Conservation (phyloP, 2,888 invertebrate species). For the Eugnorisma glareosa region DNA sequence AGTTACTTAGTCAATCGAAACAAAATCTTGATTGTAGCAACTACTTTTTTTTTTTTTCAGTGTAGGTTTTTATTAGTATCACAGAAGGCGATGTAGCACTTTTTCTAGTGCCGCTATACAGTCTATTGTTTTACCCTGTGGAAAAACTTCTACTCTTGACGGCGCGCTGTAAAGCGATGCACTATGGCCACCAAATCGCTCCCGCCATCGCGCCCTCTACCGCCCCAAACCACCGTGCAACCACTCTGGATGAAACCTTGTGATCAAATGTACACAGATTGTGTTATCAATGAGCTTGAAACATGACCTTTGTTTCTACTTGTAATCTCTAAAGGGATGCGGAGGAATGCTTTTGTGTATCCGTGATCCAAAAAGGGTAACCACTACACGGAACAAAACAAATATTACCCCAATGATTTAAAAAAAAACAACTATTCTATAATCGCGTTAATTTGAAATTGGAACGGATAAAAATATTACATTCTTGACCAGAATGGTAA, state of each 20-base stretch:
- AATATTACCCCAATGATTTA: not conserved
- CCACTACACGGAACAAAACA: not conserved
- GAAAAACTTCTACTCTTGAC: not conserved
- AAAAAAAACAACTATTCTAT: not conserved
- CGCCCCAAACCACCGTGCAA: not conserved
- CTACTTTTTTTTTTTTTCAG: no score
- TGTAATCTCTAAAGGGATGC: slow-evolving; percentile 23
- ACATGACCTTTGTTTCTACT: slow-evolving; percentile 26
- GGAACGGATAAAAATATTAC: not conserved
- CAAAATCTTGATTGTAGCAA: no score
- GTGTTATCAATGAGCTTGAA: slow-evolving; percentile 44
- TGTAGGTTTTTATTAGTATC: no score
- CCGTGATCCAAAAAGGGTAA: slow-evolving; percentile 1
- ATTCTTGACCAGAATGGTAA: not conserved
- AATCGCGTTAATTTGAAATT: not conserved
- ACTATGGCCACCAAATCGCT: not conserved
- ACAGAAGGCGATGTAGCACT: no score
- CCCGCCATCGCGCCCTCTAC: not conserved
- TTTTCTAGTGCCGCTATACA: no score
- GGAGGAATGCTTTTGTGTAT: slow-evolving; percentile 23
- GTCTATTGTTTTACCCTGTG: not conserved
- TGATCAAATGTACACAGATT: slow-evolving; percentile 43
- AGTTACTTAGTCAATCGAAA: no score
- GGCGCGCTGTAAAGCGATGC: not conserved
- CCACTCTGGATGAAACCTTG: not conserved